Base-by-base conservation (phyloP, 2,113 vertebrate genomes). In the Tichodroma muraria region DNA sequence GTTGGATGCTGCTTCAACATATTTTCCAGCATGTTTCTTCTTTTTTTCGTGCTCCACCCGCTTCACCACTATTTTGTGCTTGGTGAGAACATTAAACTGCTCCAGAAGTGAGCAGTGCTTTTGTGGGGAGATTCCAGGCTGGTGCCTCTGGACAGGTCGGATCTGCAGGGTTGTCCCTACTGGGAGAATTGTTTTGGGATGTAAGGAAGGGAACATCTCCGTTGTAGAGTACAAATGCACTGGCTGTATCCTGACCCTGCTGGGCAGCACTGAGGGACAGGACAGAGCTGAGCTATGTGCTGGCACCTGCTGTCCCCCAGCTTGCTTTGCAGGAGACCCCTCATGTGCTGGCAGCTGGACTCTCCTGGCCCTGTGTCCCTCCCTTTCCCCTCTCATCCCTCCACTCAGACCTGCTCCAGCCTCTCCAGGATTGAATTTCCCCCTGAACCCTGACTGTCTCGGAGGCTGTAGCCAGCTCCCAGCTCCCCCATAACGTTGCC, bases 261-360 rank as follows among this genome's bases (percentile, higher is more conserved):
- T 15, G 31, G 13, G n/a, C 54, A 42, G 42, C 24, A 1, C 30
- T 35, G 60, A 7, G 69, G 61, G 69, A 2, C 25, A 13, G 73
- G 40, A 6, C 54, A 56, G 86, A 71, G 79, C 64, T 65, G 60
- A 33, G 70, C 3, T 2, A 6, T 6, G 11, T 45, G 16, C 33
- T 40, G 37, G 12, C 2, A 1, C 5, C 15, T 0, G 0, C n/a
- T 2, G 8, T 7, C 10, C 16, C 15, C n/a, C 52, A 27, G 4
- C 15, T 38, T 8, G 15, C 53, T 87, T 49, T 37, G 42, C 30
- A 66, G 40, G 38, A 53, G 38, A 23, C 17, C 23, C 28, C 42
- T 83, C 0, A 0, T 27, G 35, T 40, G 15, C 20, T 11, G 11
- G 31, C 57, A 76, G n/a, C 22, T 12, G 12, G 87, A 57, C 8